Percentiles rank a stretch among this genome's conserved stretches.
Conservation (phyloP, 2,113 vertebrate species). For the Dipodomys stephensi region DNA sequence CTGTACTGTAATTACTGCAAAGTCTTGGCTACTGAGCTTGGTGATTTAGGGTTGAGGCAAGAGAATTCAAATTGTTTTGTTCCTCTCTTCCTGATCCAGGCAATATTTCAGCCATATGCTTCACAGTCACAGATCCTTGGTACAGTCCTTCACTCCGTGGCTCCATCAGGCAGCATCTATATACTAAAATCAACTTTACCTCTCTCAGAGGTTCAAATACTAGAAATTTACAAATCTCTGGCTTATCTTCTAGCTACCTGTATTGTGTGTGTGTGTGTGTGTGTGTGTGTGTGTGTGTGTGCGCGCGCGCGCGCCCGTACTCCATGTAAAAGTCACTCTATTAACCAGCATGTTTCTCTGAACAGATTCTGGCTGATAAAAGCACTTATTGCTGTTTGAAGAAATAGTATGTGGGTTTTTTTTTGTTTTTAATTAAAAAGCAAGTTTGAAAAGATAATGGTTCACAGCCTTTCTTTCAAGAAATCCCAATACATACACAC, state of each 20-base stretch:
- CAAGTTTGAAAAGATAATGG: not conserved
- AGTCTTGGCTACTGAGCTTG: not conserved
- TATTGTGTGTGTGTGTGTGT: not conserved
- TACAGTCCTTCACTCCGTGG: not conserved
- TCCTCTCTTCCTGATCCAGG: not conserved
- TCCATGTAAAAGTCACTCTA: not conserved
- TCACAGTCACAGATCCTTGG: not conserved
- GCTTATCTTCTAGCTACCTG: not conserved
- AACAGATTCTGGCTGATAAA: not conserved
- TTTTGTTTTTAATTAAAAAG: not conserved
- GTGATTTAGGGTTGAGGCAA: not conserved
- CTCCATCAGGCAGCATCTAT: not conserved
- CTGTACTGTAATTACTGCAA: not conserved
- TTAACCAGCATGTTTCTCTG: constrained; percentile 11
- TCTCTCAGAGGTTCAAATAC: not conserved
- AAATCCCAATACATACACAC: not conserved
- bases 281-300: not conserved
- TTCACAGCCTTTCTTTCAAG: not conserved
- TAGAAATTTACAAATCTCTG: not conserved
- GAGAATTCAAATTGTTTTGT: not conserved
- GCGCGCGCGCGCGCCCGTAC: too few relatives aligned
- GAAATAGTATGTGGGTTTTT: not conserved
- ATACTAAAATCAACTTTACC: not conserved
- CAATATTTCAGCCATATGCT: not conserved
- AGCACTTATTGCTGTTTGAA: not conserved